A percentile compares a stretch with the other conserved stretches of the same genome.
Evolutionary conservation across 1,140 invertebrate genomes (phyloP).

Genomic region (Caenorhabditis brenneri): DNA sequence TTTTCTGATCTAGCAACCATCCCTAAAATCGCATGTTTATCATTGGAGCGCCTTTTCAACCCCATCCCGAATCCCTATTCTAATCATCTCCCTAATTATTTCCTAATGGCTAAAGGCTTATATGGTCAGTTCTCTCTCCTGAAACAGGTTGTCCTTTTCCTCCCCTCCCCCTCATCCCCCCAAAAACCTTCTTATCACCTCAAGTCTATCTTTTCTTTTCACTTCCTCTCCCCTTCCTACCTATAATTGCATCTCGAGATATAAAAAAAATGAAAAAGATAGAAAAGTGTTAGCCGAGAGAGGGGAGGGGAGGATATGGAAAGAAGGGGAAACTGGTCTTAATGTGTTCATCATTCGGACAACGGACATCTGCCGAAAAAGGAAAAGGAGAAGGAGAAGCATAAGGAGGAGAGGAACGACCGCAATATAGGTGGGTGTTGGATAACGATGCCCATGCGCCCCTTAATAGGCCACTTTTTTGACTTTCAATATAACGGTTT

Average conservation of each 20-base stretch:
- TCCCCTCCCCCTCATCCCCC: no score
- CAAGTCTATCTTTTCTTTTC: no score
- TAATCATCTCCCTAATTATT: not conserved
- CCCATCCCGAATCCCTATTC: no score
- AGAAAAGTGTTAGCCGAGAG: not conserved
- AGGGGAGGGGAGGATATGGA: not conserved
- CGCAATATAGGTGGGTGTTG: not conserved
- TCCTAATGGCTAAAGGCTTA: not conserved
- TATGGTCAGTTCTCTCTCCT: not conserved
- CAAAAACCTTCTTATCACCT: not conserved
- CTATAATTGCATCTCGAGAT: not conserved
- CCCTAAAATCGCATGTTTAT: not conserved
- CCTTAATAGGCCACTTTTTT: not conserved
- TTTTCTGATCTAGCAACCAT: not conserved
- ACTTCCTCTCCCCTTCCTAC: not conserved
- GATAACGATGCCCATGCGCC: not conserved
- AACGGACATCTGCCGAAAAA: not conserved
- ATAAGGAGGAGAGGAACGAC: conserved; percentile 15
- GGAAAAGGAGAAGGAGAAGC: not conserved
- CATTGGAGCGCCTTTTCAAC: not conserved
- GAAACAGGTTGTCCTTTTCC: not conserved
- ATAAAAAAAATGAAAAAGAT: not conserved
- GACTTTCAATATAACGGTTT: not conserved
- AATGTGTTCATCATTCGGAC: conserved; percentile 34
- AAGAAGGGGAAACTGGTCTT: conserved; percentile 38